Conservation (phyloP, 2,888 invertebrate species). For the Melanargia galathea region DNA sequence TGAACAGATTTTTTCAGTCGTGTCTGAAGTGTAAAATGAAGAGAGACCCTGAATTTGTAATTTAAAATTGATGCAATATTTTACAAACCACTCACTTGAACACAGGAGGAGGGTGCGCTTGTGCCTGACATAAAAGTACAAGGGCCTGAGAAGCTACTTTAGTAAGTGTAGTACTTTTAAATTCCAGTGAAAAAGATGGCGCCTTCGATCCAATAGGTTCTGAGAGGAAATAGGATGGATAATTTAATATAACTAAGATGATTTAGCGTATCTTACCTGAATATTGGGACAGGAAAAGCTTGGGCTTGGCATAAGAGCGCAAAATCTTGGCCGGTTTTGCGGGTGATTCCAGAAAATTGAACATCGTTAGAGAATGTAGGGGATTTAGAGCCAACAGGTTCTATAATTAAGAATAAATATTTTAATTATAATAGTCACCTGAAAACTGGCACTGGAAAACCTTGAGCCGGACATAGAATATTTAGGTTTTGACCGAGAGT, state of each 20-base stretch:
- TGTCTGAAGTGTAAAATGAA: background rate
- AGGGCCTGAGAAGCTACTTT: slow-evolving; percentile 78
- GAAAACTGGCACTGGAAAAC: slow-evolving; percentile 86
- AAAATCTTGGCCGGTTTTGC: slow-evolving; percentile 84
- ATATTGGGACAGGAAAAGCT: slow-evolving; percentile 86
- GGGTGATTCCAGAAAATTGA: slow-evolving; percentile 86
- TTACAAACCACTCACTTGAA: slow-evolving; percentile 84
- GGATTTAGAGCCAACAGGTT: slow-evolving; percentile 87
- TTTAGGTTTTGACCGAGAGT: slow-evolving; percentile 79
- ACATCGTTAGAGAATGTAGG: slow-evolving; percentile 87
- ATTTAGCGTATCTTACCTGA: slow-evolving; percentile 64
- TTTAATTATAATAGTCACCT: slow-evolving; percentile 78
- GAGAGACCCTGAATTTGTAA: background rate
- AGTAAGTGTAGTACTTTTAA: slow-evolving; percentile 83
- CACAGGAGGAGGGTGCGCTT: slow-evolving; percentile 85
- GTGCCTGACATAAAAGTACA: slow-evolving; percentile 86
- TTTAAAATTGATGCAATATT: slow-evolving; percentile 30
- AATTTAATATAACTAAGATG: slow-evolving; percentile 28
- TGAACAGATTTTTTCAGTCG: background rate
- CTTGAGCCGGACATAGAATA: slow-evolving; percentile 84
- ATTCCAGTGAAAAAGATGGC: slow-evolving; percentile 80
- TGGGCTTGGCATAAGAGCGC: slow-evolving; percentile 89
- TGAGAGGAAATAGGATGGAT: slow-evolving; percentile 55
- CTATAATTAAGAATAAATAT: slow-evolving; percentile 70
- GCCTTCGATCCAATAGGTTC: slow-evolving; percentile 84